phyloP scores from a whole-genome alignment of 2,113 vertebrate species.

The Hippolais icterina region DNA sequence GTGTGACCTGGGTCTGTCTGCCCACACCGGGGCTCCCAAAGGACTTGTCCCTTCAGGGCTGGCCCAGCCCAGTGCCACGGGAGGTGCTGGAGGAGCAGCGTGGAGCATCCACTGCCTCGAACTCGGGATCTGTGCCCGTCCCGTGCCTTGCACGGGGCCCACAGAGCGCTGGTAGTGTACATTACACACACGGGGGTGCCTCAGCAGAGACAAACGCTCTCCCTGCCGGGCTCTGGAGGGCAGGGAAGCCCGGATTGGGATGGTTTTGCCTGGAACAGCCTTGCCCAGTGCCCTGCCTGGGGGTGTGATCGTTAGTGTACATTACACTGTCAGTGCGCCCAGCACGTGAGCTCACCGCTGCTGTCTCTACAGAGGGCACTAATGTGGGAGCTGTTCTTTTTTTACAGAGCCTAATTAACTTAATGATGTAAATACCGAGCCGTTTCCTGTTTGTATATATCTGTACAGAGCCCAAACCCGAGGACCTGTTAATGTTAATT shows the following conservation, averaged over 20 bases:
- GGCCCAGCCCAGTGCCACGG: not conserved
- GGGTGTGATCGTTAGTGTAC: conserved; percentile 32
- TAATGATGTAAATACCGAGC: conserved; percentile 74
- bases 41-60: not conserved
- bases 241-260: not conserved
- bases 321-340: conserved; percentile 67
- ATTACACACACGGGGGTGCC: not conserved
- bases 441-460: conserved; percentile 69
- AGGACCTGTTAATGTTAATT: conserved; percentile 72
- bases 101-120: not conserved
- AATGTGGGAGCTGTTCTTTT: conserved; percentile 29
- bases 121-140: not conserved
- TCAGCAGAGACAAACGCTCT: not conserved
- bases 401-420: conserved; percentile 70
- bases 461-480: not conserved
- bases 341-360: conserved; percentile 33
- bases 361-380: conserved; percentile 37
- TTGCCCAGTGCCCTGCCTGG: not conserved
- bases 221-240: not conserved
- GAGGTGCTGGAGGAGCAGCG: not conserved
- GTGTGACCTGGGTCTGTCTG: conserved; percentile 48
- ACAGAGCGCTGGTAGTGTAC: conserved; percentile 11
- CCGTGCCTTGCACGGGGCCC: not conserved
- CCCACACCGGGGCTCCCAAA: not conserved
- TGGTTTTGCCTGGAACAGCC: not conserved